Base-by-base conservation (phyloP, 2,888 invertebrate genomes). In the Macrosoma leucophasiata region DNA sequence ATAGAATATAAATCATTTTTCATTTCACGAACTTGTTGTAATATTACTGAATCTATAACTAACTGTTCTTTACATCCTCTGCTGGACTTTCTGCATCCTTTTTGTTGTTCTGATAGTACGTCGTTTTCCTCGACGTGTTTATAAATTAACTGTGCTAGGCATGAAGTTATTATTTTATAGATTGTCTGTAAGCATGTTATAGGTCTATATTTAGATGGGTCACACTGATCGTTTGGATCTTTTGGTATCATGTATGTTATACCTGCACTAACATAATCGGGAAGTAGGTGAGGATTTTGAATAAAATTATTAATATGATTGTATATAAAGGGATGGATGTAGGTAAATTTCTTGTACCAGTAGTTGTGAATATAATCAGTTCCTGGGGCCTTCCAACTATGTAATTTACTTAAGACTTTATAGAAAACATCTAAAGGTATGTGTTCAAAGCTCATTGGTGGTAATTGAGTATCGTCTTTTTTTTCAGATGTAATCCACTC, bases 181-280 rank as follows among this genome's bases (percentile, higher is more conserved):
- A 31, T 29, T 13, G 35, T 35, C 4, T 35, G 35, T 8, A 35
- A 23, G 8, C 35, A 35, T 10, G 35, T 35, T 2, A 27, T 31
- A n/a, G 36, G 37, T n/a, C 32, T 13, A 12, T 36, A 36, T 12
- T 32, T 36, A 2, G 36, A 22, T 1, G 36, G 31, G 8, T 36
- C 30, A 7, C 21, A 21, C 8, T 9, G 11, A 3, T 38, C 28
- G n/a, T n/a, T n/a, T 3, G 8, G 1, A 10, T 34, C 24, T 31
- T 39, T 39, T 6, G 34, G 31, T n/a, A 48, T 14, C 45, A 50
- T 44, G 10, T 39, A 43, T 2, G 48, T 46, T 5, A 27, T 33
- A 11, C 48, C 46, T 4, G 13, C 9, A 6, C 42, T 37, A 4
- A 47, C 15, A 12, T 31, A 51, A 3, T 20, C 4, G 4, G 46